phyloP scores from a whole-genome alignment of 2,797 vertebrate species.

The Chaetophractus vellerosus region DNA sequence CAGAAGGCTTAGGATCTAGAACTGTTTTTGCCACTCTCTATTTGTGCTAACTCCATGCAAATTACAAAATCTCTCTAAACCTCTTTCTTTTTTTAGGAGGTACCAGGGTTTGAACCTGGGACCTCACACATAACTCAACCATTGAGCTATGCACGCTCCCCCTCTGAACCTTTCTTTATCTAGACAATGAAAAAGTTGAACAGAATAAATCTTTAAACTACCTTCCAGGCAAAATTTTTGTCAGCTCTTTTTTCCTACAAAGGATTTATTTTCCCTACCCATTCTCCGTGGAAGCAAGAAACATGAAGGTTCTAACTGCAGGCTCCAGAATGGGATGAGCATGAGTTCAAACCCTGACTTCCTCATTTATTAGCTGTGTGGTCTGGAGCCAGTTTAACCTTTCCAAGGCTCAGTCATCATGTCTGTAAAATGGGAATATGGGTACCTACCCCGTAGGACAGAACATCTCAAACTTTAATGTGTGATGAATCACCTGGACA shows the following conservation, averaged over 20 bases:
- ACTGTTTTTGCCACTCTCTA: background rate
- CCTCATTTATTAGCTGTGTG: background rate
- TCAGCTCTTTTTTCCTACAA: background rate
- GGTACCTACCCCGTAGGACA: background rate
- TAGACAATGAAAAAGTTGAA: constrained; percentile 18
- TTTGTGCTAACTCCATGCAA: constrained; percentile 3
- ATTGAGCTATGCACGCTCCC: no score
- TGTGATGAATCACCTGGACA: background rate
- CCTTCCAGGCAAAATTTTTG: background rate
- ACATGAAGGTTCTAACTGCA: background rate
- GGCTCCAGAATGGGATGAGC: background rate
- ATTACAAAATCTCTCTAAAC: background rate
- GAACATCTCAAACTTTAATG: background rate
- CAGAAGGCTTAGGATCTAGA: background rate
- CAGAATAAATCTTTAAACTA: constrained; percentile 5
- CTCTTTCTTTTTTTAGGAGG: background rate
- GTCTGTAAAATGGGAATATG: background rate
- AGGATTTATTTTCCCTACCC: background rate
- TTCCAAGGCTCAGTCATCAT: background rate
- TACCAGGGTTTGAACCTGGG: no score
- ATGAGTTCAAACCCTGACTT: background rate
- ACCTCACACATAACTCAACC: no score
- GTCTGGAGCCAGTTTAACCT: background rate
- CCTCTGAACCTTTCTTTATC: background rate
- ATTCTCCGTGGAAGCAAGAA: background rate